phyloP scores from a whole-genome alignment of 2,797 vertebrate species.

The Meda fulgida region DNA sequence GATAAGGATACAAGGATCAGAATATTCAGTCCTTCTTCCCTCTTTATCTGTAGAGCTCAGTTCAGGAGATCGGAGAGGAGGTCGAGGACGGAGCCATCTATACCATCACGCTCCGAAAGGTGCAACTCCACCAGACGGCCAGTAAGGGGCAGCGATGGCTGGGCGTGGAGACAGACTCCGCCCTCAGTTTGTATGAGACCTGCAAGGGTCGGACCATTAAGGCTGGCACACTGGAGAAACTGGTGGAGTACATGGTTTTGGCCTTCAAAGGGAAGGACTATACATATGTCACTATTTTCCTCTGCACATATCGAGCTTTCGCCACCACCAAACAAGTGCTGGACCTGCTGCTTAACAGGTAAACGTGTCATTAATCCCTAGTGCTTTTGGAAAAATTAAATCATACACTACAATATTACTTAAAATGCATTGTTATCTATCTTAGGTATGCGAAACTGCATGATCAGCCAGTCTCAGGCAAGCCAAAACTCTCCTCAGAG shows the following conservation, averaged over 20 bases:
- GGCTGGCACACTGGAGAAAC: constrained; percentile 94
- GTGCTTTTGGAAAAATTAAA: constrained; percentile 4
- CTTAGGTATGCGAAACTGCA: constrained; percentile 84
- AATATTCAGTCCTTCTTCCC: neutral
- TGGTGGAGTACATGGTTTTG: constrained; percentile 97
- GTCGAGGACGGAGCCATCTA: constrained; percentile 94
- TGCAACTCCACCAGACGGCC: constrained; percentile 91
- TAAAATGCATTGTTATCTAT: neutral
- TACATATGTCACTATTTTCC: constrained; percentile 97
- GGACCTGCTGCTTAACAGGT: constrained; percentile 96
- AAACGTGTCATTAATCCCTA: neutral
- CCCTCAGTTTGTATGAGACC: constrained; percentile 93
- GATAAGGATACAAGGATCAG: neutral
- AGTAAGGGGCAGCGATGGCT: constrained; percentile 97
- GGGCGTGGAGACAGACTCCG: constrained; percentile 91
- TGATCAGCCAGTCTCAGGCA: constrained; percentile 76
- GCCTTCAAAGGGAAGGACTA: constrained; percentile 96
- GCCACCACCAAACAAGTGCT: constrained; percentile 94
- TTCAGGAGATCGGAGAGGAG: constrained; percentile 98
- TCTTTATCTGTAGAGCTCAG: constrained; percentile 42
- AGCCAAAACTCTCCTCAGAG: constrained; percentile 74
- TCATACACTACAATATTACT: neutral
- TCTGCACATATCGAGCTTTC: constrained; percentile 97
- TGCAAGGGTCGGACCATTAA: constrained; percentile 97
- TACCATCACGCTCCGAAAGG: constrained; percentile 94